These are phyloP conservation scores for Proisotoma minuta DNA, from an alignment of 2,888 invertebrate genomes.

Conservation along the genomic window DNA sequence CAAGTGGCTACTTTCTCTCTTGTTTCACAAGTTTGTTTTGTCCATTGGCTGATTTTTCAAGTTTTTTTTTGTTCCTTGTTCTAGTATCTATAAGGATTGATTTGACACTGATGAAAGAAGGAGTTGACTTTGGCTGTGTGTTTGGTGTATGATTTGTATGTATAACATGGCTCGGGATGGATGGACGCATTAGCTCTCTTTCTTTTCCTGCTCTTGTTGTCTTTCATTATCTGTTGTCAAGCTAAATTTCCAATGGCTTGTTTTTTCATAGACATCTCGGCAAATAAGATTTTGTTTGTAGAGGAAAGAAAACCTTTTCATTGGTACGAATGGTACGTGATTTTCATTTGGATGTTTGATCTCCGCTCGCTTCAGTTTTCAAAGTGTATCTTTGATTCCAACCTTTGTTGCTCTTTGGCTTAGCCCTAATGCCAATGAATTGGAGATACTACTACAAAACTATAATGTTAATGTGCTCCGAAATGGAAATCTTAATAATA, in stretches of 20 bases:
- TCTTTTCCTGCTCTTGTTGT: constrained; percentile 15
- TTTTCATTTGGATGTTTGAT: constrained; percentile 43
- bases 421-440: too few species aligned
- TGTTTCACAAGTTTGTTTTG: too few species aligned
- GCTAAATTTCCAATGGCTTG: constrained; percentile 40
- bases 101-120: background rate
- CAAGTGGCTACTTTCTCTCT: too few species aligned
- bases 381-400: background rate
- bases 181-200: constrained; percentile 18
- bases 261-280: constrained; percentile 36
- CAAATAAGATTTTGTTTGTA: constrained; percentile 43
- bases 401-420: too few species aligned
- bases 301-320: constrained; percentile 18
- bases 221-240: constrained; percentile 19
- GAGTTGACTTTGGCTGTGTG: background rate
- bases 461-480: too few species aligned
- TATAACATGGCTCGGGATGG: constrained; percentile 16
- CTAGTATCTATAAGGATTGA: background rate
- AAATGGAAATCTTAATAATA: too few species aligned
- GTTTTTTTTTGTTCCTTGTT: background rate
- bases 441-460: too few species aligned
- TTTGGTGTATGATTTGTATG: constrained; percentile 13
- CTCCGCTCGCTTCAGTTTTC: constrained; percentile 11
- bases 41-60: too few species aligned
- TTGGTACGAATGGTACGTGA: constrained; percentile 44